Percentiles rank a stretch among this genome's conserved stretches.
Conservation (phyloP, 2,113 vertebrate species). For the Gymnarchus niloticus region DNA sequence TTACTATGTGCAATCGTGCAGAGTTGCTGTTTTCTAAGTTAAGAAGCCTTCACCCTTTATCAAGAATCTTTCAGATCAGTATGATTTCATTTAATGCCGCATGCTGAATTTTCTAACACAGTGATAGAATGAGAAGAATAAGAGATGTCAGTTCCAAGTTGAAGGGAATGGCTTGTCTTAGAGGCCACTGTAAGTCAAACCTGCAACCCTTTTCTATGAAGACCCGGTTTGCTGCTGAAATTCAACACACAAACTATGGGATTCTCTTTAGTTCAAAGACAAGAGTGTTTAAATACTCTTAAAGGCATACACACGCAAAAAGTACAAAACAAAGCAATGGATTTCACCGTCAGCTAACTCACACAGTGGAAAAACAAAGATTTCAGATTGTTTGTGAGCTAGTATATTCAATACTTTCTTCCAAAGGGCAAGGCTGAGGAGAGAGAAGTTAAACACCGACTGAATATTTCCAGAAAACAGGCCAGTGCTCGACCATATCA, state of each 20-base stretch:
- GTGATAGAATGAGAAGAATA: not conserved
- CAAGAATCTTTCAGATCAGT: not conserved
- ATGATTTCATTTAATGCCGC: not conserved
- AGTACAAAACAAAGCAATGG: not conserved
- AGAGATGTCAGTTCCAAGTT: not conserved
- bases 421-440: not conserved
- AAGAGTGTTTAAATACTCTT: not conserved
- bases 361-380: no score
- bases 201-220: not conserved
- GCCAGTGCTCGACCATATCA: not conserved
- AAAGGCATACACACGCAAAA: not conserved
- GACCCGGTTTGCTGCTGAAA: not conserved
- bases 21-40: not conserved
- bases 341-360: no score
- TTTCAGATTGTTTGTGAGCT: no score
- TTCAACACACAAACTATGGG: conserved; percentile 27
- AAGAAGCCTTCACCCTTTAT: not conserved
- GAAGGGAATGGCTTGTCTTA: not conserved
- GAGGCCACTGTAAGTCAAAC: not conserved
- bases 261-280: conserved; percentile 29
- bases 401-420: no score
- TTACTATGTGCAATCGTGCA: conserved; percentile 4
- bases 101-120: not conserved
- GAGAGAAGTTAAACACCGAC: not conserved
- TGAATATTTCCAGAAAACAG: no score